Percentiles rank a stretch among this genome's conserved stretches.
Evolutionary conservation across 2,888 invertebrate species (phyloP).

Genomic region (Strigamia crassipes): DNA sequence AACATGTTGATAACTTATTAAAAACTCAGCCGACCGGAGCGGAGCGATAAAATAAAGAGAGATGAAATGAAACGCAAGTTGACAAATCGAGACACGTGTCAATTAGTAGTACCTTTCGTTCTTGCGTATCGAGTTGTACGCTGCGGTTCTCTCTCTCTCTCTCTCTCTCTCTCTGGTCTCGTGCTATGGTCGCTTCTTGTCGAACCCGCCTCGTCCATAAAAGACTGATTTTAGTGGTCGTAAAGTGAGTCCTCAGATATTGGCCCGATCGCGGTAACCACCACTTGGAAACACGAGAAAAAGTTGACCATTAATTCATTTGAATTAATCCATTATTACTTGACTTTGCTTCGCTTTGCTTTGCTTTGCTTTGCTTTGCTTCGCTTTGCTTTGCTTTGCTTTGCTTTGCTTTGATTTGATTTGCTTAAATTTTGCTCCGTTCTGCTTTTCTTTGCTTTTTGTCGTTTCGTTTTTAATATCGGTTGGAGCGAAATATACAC

Average conservation of each 20-base stretch:
- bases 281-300: slow-evolving; percentile 2
- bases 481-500: too few species aligned
- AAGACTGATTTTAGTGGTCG: slow-evolving; percentile 28
- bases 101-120: not conserved
- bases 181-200: not conserved
- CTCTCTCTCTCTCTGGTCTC: not conserved
- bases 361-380: too few species aligned
- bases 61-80: too few species aligned
- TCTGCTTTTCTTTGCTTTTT: too few species aligned
- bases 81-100: not conserved
- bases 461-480: too few species aligned
- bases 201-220: slow-evolving; percentile 24
- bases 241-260: slow-evolving; percentile 19
- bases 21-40: too few species aligned
- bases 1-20: not conserved
- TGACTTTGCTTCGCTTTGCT: too few species aligned
- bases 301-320: not conserved
- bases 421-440: too few species aligned
- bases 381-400: too few species aligned
- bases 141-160: not conserved
- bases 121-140: not conserved
- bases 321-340: too few species aligned
- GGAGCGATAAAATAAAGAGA: not conserved
- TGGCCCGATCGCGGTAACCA: not conserved
- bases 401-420: too few species aligned